Evolutionary conservation across 2,113 vertebrate genomes (phyloP), one percentile per base, ranked within the genome.

Genomic region (Dascyllus trimaculatus): DNA sequence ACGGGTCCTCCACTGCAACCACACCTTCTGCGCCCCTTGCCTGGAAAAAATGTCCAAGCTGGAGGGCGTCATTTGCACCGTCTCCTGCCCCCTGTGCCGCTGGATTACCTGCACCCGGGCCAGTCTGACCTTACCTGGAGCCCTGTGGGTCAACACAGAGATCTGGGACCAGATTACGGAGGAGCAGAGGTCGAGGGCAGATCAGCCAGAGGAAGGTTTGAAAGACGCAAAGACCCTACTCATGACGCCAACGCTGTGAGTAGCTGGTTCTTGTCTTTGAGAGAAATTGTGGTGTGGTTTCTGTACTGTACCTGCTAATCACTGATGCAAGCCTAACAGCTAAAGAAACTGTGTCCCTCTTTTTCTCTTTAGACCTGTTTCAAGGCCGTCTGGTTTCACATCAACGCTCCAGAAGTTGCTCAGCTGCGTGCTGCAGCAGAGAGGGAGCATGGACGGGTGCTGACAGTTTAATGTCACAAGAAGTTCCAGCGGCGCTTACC

Each of bases 11-110:
- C 88, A 93, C 82, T 92, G 90, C 80, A 10, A 17, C 0, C 92
- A 92, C 75, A 92, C 90, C 0, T 92, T 93, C 71, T 93, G 92
- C 11, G n/a, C 61, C 0, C n/a, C n/a, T 1, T 93, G 92, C 25
- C 62, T 93, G 67, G 26, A 88, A 52, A 59, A 11, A 4, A 10
- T 93, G 56, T 67, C 58, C 49, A 17, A 1, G 15, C 0, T 10
- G 21, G 0, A 71, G 0, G 78, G 56, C 0, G 0, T 0, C 10
- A 0, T 91, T 35, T 14, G 51, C 74, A 73, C n/a, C 0, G 52
- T 89, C 15, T 21, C 29, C 29, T 93, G 92, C 65, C 92, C 92
- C 0, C 45, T 93, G 54, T 93, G 92, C 61, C 88, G 92, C 62
- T 88, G 85, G 86, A 67, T 83, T 5, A 92, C 89, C 29, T 91